Percentiles rank a stretch among this genome's conserved stretches.
These are phyloP conservation scores for Eristalinus aeneus DNA, from an alignment of 2,888 invertebrate genomes.

Conservation along the genomic window DNA sequence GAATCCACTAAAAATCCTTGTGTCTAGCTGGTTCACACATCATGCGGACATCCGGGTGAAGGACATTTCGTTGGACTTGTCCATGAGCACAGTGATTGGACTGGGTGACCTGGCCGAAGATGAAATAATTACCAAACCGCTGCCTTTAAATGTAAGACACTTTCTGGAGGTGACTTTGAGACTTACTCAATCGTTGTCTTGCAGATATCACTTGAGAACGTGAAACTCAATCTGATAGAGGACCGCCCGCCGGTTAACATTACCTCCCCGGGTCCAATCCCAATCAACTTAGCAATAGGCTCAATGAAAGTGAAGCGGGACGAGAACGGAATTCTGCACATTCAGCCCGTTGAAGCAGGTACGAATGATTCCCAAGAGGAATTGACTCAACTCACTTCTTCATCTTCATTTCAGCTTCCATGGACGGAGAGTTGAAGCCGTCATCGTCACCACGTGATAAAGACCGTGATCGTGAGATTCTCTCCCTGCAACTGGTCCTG, in stretches of 20 bases:
- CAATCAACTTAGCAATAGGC: conserved; percentile 88
- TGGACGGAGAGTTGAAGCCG: background rate
- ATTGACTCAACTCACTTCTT: background rate
- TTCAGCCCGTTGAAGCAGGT: conserved; percentile 83
- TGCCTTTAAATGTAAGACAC: conserved; percentile 89
- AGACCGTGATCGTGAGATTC: conserved; percentile 81
- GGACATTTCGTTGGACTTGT: conserved; percentile 86
- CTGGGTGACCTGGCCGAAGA: conserved; percentile 93
- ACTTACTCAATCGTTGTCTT: background rate
- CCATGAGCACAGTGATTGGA: conserved; percentile 91
- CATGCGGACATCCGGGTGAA: conserved; percentile 85
- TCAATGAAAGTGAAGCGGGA: conserved; percentile 87
- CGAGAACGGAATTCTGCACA: conserved; percentile 87
- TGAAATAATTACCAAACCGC: conserved; percentile 89
- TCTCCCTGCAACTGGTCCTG: conserved; percentile 81
- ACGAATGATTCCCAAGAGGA: background rate
- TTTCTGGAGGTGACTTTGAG: background rate
- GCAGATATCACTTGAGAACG: conserved; percentile 88
- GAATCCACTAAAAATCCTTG: too few relatives aligned
- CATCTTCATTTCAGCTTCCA: conserved; percentile 10
- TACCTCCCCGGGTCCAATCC: conserved; percentile 91
- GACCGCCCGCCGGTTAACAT: conserved; percentile 91
- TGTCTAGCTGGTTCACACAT: conserved; percentile 78
- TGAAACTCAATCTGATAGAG: conserved; percentile 89
- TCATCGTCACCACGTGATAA: conserved; percentile 69